Evolutionary conservation across 2,113 vertebrate genomes (phyloP).

Genomic region (Cardinalis cardinalis): DNA sequence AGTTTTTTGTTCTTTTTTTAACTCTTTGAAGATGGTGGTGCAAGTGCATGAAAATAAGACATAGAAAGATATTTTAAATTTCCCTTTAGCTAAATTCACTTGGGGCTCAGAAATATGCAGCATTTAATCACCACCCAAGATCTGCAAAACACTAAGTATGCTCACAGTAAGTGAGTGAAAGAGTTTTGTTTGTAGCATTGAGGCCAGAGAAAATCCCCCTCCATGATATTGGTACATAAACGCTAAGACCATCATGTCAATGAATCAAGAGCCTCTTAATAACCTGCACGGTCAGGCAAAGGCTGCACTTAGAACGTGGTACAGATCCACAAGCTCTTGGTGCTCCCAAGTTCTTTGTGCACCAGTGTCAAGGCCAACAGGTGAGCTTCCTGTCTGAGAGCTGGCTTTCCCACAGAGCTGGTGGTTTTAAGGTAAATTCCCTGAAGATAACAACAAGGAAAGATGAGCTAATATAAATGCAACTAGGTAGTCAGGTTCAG

Average conservation of each 20-base stretch:
- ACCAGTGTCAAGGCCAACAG: neutral
- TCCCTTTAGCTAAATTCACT: neutral
- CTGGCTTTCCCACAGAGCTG: neutral
- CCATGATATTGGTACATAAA: neutral
- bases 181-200: neutral
- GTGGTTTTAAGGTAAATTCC: neutral
- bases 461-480: slow-evolving; percentile 52
- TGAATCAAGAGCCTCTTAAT: neutral
- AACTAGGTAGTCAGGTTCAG: neutral
- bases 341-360: neutral
- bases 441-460: neutral
- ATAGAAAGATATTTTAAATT: neutral
- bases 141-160: neutral
- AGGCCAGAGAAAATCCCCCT: neutral
- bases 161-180: neutral
- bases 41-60: neutral
- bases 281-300: neutral
- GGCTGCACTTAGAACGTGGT: neutral
- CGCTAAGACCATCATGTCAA: neutral
- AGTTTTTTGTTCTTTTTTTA: neutral
- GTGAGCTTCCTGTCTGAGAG: neutral
- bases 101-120: neutral
- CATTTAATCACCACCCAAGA: neutral
- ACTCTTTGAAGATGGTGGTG: neutral
- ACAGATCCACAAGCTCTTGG: neutral